These are phyloP conservation scores for Siniperca knerii DNA, from an alignment of 2,113 vertebrate genomes.

Conservation along the genomic window DNA sequence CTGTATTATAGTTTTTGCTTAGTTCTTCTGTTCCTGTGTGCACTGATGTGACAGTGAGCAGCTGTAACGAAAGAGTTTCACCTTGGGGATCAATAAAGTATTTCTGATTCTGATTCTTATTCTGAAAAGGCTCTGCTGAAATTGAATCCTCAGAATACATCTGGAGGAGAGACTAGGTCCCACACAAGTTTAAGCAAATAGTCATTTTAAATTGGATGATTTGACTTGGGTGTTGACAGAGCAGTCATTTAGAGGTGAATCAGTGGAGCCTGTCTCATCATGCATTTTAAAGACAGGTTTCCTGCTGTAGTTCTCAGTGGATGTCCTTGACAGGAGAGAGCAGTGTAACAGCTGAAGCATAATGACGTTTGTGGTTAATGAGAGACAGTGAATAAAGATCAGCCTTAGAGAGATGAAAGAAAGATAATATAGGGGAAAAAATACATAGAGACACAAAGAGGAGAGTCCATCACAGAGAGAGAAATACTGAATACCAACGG, in stretches of 20 bases:
- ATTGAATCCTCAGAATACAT: background rate
- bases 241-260: background rate
- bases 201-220: background rate
- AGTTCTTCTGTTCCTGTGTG: too few relatives aligned
- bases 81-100: too few relatives aligned
- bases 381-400: background rate
- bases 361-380: background rate
- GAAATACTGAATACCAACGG: background rate
- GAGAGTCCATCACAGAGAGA: background rate
- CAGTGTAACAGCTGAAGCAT: background rate
- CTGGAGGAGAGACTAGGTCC: background rate
- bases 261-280: background rate
- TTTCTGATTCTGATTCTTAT: too few relatives aligned
- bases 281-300: background rate
- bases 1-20: too few relatives aligned
- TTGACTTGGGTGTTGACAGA: background rate
- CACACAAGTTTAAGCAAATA: background rate
- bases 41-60: too few relatives aligned
- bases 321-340: background rate
- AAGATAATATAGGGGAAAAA: background rate
- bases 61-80: too few relatives aligned
- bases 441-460: background rate
- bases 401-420: background rate
- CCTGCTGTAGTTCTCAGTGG: background rate
- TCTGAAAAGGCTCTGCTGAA: background rate